Evolutionary conservation across 2,888 invertebrate species (phyloP), one percentile per base, ranked within the genome.

Genomic region (Nemotelus pantherinus): DNA sequence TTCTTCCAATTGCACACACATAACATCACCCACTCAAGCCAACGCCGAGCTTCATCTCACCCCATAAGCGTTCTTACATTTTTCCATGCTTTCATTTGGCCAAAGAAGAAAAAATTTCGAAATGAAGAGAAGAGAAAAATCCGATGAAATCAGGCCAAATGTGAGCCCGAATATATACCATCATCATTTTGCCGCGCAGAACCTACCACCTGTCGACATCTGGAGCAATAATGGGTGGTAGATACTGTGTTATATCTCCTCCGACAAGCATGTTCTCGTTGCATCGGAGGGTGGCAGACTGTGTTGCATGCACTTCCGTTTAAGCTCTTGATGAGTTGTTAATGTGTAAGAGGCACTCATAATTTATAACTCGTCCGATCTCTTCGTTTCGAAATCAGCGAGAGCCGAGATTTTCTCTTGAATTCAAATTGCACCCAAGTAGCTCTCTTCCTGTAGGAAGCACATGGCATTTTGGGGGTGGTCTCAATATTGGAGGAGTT

Each of bases 391-490:
- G 60, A 43, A 63, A 43, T 7, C 50, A 50, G 25, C 25, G 39
- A 43, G 41, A 63, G n/a, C 39, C 25, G 67, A 68, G 7, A 5
- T 41, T 41, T 3, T 60, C 67, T 68, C 67, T 67, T 67, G 10
- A 25, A 10, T 44, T 4, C 39, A 48, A 25, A 50, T 47, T 25
- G 25, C 25, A 25, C 25, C 25, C 25, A 25, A 25, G 25, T 25
- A 25, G 9, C 43, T 74, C 74, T 74, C 74, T 74, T 72, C 41
- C 25, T 39, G 47, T n/a, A n/a, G 5, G 43, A 50, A 74, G 74
- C 74, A 74, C 74, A 74, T 74, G 74, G 45, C 48, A 41, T 63
- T 74, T 74, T 74, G 74, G 74, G 74, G 74, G 74, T 74, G 74
- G 74, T 48, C 60, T 57, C 48, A 25, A 25, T 3, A 74, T 50